Conservation (phyloP, 2,797 vertebrate genomes). For the Catamblyrhynchus diadema region DNA sequence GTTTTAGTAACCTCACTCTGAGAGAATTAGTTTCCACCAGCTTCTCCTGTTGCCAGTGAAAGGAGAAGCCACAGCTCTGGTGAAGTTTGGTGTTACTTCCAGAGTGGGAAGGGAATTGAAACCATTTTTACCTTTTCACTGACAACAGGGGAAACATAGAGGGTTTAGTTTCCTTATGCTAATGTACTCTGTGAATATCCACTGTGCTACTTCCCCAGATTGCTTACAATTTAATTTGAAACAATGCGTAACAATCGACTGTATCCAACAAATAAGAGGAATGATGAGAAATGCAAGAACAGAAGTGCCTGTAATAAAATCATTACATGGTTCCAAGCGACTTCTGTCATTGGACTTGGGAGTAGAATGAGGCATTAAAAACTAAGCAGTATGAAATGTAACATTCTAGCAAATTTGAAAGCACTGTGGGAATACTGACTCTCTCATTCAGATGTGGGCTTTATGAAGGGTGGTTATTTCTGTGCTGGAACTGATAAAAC, state of each 20-base stretch:
- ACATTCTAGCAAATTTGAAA: neutral
- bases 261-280: conserved; percentile 5
- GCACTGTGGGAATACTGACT: neutral
- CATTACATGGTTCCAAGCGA: neutral
- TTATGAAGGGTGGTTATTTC: neutral
- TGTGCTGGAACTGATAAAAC: neutral
- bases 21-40: neutral
- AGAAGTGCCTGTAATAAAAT: conserved; percentile 10
- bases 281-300: conserved; percentile 5
- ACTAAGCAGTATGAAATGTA: neutral
- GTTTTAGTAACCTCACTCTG: neutral
- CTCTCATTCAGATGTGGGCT: neutral
- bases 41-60: neutral
- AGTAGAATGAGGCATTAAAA: conserved; percentile 15
- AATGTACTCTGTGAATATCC: neutral
- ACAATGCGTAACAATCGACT: neutral
- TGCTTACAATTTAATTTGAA: conserved; percentile 29
- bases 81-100: neutral
- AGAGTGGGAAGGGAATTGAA: neutral
- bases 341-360: neutral
- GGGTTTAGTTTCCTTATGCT: neutral
- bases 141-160: neutral
- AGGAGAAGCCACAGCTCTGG: neutral
- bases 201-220: neutral
- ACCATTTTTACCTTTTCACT: neutral